Evolutionary conservation across 2,797 vertebrate species (phyloP).

Genomic region (Octomys mimax): DNA sequence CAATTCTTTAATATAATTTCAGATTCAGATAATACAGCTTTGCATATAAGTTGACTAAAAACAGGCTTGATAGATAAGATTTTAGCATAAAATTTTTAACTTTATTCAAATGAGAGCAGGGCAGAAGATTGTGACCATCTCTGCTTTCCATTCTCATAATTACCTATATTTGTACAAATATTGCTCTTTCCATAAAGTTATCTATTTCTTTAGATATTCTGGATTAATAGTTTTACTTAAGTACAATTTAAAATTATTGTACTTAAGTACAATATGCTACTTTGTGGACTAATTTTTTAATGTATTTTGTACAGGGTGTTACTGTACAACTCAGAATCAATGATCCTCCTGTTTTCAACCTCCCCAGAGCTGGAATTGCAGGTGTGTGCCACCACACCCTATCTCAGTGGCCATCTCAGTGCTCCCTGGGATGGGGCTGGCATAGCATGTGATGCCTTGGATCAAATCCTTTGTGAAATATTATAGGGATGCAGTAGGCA

Average conservation of each 20-base stretch:
- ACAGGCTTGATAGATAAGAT: neutral
- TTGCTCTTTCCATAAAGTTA: neutral
- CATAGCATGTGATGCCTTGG: too few species aligned
- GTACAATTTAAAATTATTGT: neutral
- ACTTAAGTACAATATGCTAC: neutral
- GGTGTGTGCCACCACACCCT: too few species aligned
- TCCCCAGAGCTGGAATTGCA: too few species aligned
- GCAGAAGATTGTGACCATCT: neutral
- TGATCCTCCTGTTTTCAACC: too few species aligned
- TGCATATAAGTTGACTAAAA: neutral
- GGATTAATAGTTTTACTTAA: slow-evolving; percentile 40
- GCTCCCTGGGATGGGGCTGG: too few species aligned
- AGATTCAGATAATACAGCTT: slow-evolving; percentile 35
- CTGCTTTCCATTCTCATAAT: neutral
- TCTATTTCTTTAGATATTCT: slow-evolving; percentile 15
- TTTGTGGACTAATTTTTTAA: neutral
- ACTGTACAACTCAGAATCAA: too few species aligned
- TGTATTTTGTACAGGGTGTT: too few species aligned
- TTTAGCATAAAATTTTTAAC: neutral
- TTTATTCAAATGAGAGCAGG: neutral
- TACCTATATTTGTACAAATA: neutral
- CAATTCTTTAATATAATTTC: slow-evolving; percentile 37
- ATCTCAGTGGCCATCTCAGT: too few species aligned
- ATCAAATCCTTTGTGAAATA: neutral
- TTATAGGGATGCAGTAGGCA: neutral